A percentile compares a stretch with the other conserved stretches of the same genome.
These are phyloP conservation scores for Scolanthus callimorphus DNA, from an alignment of 92 coral and sea anemone species.

Conservation along the genomic window DNA sequence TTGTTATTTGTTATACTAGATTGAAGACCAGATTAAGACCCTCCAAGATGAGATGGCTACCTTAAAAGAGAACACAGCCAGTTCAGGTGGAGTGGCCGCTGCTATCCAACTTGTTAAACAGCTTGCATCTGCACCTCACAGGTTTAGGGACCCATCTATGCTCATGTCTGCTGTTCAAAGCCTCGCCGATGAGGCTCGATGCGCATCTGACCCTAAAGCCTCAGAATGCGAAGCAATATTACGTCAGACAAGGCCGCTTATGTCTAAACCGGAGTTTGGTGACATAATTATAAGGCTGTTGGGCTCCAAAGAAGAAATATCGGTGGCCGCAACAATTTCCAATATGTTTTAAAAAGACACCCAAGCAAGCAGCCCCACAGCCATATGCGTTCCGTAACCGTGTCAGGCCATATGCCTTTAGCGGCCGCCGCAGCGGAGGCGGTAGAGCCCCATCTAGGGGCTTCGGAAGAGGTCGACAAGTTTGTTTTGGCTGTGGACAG, in stretches of 20 bases:
- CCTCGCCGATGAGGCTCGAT: conserved; percentile 33
- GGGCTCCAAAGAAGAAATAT: conserved; percentile 22
- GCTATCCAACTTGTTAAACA: conserved; percentile 18
- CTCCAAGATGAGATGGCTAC: too few species aligned
- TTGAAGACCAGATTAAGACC: too few species aligned
- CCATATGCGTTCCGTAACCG: too few species aligned
- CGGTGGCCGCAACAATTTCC: conserved; percentile 14
- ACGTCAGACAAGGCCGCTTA: conserved; percentile 30
- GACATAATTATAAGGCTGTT: conserved; percentile 19
- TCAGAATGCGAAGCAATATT: conserved; percentile 35
- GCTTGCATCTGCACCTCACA: conserved; percentile 16
- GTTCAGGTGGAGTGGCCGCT: conserved; percentile 12
- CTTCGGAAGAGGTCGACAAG: conserved; percentile 9
- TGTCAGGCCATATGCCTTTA: too few species aligned
- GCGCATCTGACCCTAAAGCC: conserved; percentile 19
- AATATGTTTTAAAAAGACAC: conserved; percentile 12
- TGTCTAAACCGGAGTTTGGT: conserved; percentile 33
- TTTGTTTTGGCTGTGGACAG: conserved; percentile 25
- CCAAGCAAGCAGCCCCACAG: too few species aligned
- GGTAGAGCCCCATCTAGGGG: conserved; percentile 9
- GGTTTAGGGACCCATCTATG: conserved; percentile 20
- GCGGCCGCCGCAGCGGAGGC: conserved; percentile 8
- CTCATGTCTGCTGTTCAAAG: conserved; percentile 25
- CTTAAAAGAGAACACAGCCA: too few species aligned
- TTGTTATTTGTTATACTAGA: too few species aligned